Conservation (phyloP, 1,140 invertebrate species). For the Harpegnathos saltator region DNA sequence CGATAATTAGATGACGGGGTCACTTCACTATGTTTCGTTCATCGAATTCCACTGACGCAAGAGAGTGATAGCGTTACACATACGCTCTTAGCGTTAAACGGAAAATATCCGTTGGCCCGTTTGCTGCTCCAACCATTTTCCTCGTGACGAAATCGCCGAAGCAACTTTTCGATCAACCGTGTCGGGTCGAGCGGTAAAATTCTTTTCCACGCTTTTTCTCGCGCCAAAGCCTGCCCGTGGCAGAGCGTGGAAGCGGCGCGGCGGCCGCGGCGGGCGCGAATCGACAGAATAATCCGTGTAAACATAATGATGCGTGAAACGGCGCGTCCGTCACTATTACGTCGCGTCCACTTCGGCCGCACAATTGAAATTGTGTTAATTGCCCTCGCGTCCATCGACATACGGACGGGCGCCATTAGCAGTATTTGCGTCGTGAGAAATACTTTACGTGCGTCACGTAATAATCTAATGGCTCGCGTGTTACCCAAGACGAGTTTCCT, state of each 20-base stretch:
- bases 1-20: not conserved
- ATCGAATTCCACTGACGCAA: conserved; percentile 24
- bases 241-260: too few relatives aligned
- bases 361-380: conserved; percentile 31
- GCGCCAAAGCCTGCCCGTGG: not conserved
- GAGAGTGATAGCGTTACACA: not conserved
- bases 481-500: conserved; percentile 51
- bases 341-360: not conserved
- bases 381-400: conserved; percentile 5
- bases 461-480: conserved; percentile 59
- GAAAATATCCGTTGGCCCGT: not conserved
- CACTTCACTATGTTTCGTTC: not conserved
- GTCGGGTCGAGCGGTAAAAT: not conserved
- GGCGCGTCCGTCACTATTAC: not conserved
- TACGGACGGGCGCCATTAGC: conserved; percentile 42
- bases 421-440: conserved; percentile 53
- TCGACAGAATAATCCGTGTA: not conserved
- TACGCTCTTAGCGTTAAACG: not conserved
- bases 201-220: not conserved
- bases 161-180: not conserved
- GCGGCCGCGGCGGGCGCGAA: not conserved
- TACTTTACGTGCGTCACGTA: conserved; percentile 49
- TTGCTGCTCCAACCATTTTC: not conserved
- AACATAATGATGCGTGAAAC: not conserved
- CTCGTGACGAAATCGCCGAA: not conserved